These are phyloP conservation scores for Isichthys henryi DNA, from an alignment of 2,113 vertebrate species.

Conservation along the genomic window DNA sequence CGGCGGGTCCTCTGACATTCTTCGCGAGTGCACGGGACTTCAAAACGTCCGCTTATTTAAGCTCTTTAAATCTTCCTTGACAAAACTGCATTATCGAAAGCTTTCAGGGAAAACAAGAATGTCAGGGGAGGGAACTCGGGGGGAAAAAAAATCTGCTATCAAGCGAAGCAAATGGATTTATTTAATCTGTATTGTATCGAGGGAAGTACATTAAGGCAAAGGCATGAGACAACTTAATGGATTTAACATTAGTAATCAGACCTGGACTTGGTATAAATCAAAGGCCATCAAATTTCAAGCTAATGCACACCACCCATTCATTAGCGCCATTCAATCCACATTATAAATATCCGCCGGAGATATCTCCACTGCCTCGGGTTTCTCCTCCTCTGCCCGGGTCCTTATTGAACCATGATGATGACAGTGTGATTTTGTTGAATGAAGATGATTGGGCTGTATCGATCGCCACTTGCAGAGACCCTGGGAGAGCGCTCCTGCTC, in stretches of 20 bases:
- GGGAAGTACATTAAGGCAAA: slow-evolving; percentile 62
- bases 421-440: slow-evolving; percentile 67
- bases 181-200: slow-evolving; percentile 61
- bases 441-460: slow-evolving; percentile 55
- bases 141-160: slow-evolving; percentile 31
- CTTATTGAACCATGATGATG: slow-evolving; percentile 68
- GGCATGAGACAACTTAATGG: slow-evolving; percentile 66
- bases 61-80: slow-evolving; percentile 19
- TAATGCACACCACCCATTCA: slow-evolving; percentile 62
- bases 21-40: slow-evolving; percentile 1
- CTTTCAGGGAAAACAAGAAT: slow-evolving; percentile 22
- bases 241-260: slow-evolving; percentile 70
- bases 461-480: slow-evolving; percentile 54
- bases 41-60: slow-evolving; percentile 24
- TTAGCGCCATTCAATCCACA: slow-evolving; percentile 57
- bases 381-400: slow-evolving; percentile 57
- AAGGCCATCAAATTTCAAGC: slow-evolving; percentile 52
- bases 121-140: slow-evolving; percentile 13
- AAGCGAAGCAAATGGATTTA: slow-evolving; percentile 60
- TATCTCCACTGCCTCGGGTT: slow-evolving; percentile 52
- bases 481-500: slow-evolving; percentile 44
- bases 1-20: not conserved
- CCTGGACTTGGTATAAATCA: slow-evolving; percentile 64
- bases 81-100: slow-evolving; percentile 27
- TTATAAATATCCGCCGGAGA: slow-evolving; percentile 67